These are phyloP conservation scores for Pavo muticus DNA, from an alignment of 2,113 vertebrate species.

Conservation along the genomic window DNA sequence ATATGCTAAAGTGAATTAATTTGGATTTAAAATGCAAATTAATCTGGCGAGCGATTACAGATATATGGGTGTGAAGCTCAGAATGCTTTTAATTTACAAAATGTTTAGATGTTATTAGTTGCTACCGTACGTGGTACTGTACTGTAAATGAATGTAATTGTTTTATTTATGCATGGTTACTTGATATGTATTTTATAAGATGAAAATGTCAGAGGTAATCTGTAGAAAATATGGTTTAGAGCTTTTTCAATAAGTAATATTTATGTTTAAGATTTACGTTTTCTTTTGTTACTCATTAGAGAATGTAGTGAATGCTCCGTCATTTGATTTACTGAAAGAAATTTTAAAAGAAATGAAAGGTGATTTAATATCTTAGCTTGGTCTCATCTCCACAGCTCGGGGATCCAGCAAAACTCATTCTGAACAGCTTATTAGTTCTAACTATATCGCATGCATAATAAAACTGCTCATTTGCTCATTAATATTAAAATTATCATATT, in stretches of 20 bases:
- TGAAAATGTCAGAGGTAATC: conserved; percentile 77
- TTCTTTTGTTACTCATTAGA: conserved; percentile 94
- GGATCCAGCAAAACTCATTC: conserved; percentile 94
- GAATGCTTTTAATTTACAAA: conserved; percentile 87
- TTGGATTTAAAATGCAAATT: conserved; percentile 99
- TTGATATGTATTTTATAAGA: conserved; percentile 77
- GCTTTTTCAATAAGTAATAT: conserved; percentile 83
- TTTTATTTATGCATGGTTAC: conserved; percentile 83
- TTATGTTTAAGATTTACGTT: conserved; percentile 89
- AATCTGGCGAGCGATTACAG: conserved; percentile 91
- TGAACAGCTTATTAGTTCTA: conserved; percentile 99
- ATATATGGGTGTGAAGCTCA: conserved; percentile 88
- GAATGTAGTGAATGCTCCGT: conserved; percentile 87
- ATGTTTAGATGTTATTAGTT: conserved; percentile 87
- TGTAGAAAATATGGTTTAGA: conserved; percentile 75
- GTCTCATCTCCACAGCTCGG: conserved; percentile 98
- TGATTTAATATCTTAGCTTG: conserved; percentile 99
- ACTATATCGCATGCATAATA: conserved; percentile 99
- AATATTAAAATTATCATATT: conserved; percentile 99
- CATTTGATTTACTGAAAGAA: conserved; percentile 97
- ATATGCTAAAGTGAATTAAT: conserved; percentile 99
- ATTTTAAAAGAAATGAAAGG: conserved; percentile 99
- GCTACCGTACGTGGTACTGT: conserved; percentile 76
- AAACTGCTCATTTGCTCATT: conserved; percentile 99
- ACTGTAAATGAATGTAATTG: conserved; percentile 82